Base-by-base conservation (phyloP, 2,113 vertebrate genomes). In the Phaetusa simplex region DNA sequence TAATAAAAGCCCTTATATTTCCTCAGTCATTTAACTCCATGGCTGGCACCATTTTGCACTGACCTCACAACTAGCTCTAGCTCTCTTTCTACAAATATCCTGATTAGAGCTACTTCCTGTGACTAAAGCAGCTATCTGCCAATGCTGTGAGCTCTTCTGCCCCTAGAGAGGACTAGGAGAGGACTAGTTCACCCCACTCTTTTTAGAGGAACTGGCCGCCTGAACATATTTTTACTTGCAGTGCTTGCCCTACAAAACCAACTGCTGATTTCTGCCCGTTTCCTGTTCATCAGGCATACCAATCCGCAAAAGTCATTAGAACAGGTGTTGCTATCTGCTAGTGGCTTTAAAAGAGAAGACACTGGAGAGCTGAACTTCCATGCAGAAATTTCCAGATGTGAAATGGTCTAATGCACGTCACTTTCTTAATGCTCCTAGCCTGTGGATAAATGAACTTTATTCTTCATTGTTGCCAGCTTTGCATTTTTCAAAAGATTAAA, bases 1-100 rank as follows among this genome's bases (percentile, higher is more conserved):
- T 87, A 52, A 93, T 86, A 94, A 94, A 91, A 94, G 11, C 50
- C 65, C 49, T 84, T 91, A 49, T 43, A 77, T 71, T 61, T 80
- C 56, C 42, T 91, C 61, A 93, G 76, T 85, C 72, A 45, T 94
- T 94, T 95, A 93, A 93, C n/a, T 82, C 27, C 65, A 24, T 3
- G 8, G 11, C 52, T 88, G 76, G 42, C 61, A 85, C 26, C 12
- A 8, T 80, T 72, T 84, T 93, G 83, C 58, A 32, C 24, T 81
- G 55, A 38, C 47, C n/a, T 88, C 56, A n/a, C 42, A 86, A 64
- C 30, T 49, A 47, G 1, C 45, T 88, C 17, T 72, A 47, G 1
- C 45, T 88, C 17, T 72, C 23, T 74, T 88, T 65, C 52, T 86
- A 62, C 86, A 90, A 86, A 90, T 36, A 36, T 66, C 27, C 47